These are phyloP conservation scores for Stramonita haemastoma DNA, from an alignment of 2,888 invertebrate species.

Conservation along the genomic window DNA sequence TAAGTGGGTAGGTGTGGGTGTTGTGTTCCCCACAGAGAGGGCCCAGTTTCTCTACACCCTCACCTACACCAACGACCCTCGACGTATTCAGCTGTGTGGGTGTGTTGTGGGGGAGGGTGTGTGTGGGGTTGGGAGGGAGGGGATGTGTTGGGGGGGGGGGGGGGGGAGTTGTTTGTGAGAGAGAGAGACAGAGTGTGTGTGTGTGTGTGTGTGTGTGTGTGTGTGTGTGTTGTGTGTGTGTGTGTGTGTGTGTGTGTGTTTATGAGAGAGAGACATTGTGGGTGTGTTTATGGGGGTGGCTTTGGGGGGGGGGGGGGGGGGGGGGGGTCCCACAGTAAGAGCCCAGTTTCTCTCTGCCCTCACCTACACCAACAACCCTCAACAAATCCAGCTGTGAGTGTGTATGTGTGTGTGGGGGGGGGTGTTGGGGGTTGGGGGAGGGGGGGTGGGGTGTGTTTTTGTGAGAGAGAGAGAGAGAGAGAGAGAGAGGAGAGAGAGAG, in stretches of 20 bases:
- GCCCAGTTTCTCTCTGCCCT: slow-evolving; percentile 68
- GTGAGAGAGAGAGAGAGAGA: too few species aligned
- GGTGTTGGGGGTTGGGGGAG: too few species aligned
- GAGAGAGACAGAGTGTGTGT: background rate
- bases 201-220: background rate
- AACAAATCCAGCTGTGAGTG: slow-evolving; percentile 70
- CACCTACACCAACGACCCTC: slow-evolving; percentile 68
- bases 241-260: background rate
- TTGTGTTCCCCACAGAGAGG: slow-evolving; percentile 75
- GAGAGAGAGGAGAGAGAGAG: too few species aligned
- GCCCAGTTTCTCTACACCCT: slow-evolving; percentile 68
- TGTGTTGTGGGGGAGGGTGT: background rate
- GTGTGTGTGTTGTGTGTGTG: background rate
- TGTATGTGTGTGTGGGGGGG: background rate
- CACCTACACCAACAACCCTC: slow-evolving; percentile 67
- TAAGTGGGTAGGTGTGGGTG: too few species aligned
- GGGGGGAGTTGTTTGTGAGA: too few species aligned
- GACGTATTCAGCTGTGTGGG: slow-evolving; percentile 70
- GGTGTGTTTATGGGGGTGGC: too few species aligned
- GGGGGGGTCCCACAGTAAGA: slow-evolving; percentile 75
- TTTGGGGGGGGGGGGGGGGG: too few species aligned
- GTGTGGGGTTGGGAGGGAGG: too few species aligned
- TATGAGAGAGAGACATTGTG: too few species aligned
- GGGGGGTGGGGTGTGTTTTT: too few species aligned
- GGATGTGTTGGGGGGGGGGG: too few species aligned